Conservation (phyloP, 92 coral and sea anemone genomes). For the Epizoanthus rinbou region DNA sequence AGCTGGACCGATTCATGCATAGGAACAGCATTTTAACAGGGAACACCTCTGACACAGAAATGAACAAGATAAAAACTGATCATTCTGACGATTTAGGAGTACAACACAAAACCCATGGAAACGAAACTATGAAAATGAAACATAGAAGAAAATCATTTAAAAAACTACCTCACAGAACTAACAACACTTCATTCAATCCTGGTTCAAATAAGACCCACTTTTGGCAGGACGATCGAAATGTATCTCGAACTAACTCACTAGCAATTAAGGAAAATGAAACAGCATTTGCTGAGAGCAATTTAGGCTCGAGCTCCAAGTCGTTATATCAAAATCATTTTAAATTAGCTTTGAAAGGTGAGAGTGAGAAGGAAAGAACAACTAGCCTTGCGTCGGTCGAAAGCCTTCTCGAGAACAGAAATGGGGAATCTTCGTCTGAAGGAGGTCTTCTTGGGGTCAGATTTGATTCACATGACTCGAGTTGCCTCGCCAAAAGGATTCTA, state of each 20-base stretch:
- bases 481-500: slow-evolving; percentile 55
- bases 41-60: neutral
- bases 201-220: slow-evolving; percentile 26
- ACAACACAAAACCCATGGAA: neutral
- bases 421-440: neutral
- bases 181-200: neutral
- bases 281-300: neutral
- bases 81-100: neutral
- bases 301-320: neutral
- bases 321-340: neutral
- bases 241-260: neutral
- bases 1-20: neutral
- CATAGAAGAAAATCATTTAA: neutral
- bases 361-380: neutral
- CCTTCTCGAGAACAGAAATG: slow-evolving; percentile 32
- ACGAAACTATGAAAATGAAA: neutral
- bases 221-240: slow-evolving; percentile 11
- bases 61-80: neutral
- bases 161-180: neutral
- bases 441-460: slow-evolving; percentile 32
- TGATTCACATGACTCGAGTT: slow-evolving; percentile 42
- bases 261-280: slow-evolving; percentile 17
- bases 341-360: neutral
- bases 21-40: neutral
- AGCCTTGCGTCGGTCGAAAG: slow-evolving; percentile 37